These are phyloP conservation scores for Rotaria sp. DNA, from an alignment of 2,888 invertebrate species.

Conservation along the genomic window DNA sequence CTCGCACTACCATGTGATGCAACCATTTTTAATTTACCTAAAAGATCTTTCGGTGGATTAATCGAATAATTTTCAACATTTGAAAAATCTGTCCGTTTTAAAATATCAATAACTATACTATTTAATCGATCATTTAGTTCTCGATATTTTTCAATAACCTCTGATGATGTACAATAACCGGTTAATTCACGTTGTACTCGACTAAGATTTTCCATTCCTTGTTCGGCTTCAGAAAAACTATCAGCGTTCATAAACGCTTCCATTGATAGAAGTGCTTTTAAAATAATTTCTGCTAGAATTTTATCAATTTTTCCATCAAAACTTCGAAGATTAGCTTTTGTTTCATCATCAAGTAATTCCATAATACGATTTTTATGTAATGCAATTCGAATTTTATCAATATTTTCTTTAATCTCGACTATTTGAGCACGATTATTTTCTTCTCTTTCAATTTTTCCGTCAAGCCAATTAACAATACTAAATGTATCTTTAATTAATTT, in stretches of 20 bases:
- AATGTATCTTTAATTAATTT: neutral
- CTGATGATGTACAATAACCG: neutral
- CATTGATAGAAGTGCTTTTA: neutral
- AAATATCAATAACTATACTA: neutral
- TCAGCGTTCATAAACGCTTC: neutral
- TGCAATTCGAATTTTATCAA: neutral
- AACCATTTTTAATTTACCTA: neutral
- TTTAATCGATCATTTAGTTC: neutral
- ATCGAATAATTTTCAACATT: neutral
- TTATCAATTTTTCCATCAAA: neutral
- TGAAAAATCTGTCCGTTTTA: neutral
- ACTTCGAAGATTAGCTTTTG: neutral
- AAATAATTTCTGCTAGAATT: neutral
- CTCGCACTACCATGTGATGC: neutral
- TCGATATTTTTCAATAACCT: neutral
- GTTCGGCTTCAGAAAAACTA: constrained; percentile 5
- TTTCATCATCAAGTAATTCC: neutral
- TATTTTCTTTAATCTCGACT: neutral
- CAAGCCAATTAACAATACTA: neutral
- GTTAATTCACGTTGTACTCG: neutral
- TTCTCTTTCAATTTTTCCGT: neutral
- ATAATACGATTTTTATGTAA: neutral
- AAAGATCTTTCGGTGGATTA: neutral
- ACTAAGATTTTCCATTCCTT: constrained; percentile 8
- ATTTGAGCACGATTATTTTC: neutral